phyloP scores from a whole-genome alignment of 2,888 invertebrate species.

The Apodemia duryi region DNA sequence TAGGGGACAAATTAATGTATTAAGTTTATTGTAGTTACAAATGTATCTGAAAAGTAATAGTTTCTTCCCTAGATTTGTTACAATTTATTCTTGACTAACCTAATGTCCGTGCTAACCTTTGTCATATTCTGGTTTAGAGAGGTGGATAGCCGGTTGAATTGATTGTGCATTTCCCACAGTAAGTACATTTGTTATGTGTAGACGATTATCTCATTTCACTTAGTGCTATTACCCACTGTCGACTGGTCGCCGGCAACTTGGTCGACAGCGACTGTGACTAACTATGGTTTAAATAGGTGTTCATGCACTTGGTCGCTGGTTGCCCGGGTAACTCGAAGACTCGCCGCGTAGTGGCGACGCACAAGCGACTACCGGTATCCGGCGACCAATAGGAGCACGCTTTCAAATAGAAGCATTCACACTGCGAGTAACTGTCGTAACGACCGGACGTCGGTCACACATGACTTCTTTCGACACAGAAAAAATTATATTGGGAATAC shows the following conservation, averaged over 20 bases:
- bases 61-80: too few relatives aligned
- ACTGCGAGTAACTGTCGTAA: neutral
- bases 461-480: neutral
- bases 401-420: constrained; percentile 1
- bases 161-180: too few relatives aligned
- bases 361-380: constrained; percentile 4
- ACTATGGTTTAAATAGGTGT: constrained; percentile 8
- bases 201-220: too few relatives aligned
- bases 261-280: neutral
- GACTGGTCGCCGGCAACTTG: neutral
- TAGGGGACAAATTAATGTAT: too few relatives aligned
- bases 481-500: neutral
- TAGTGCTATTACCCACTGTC: neutral
- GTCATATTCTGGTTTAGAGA: too few relatives aligned
- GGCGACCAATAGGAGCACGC: neutral
- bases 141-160: too few relatives aligned
- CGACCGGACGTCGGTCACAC: constrained; percentile 1
- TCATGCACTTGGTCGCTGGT: constrained; percentile 1
- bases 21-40: too few relatives aligned
- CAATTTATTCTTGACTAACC: too few relatives aligned
- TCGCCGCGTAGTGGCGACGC: constrained; percentile 12
- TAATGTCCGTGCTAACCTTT: too few relatives aligned
- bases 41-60: too few relatives aligned
- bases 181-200: too few relatives aligned
- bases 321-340: constrained; percentile 8